Percentiles rank a stretch among this genome's conserved stretches.
These are phyloP conservation scores for Uria aalge DNA, from an alignment of 2,113 vertebrate species.

Conservation along the genomic window DNA sequence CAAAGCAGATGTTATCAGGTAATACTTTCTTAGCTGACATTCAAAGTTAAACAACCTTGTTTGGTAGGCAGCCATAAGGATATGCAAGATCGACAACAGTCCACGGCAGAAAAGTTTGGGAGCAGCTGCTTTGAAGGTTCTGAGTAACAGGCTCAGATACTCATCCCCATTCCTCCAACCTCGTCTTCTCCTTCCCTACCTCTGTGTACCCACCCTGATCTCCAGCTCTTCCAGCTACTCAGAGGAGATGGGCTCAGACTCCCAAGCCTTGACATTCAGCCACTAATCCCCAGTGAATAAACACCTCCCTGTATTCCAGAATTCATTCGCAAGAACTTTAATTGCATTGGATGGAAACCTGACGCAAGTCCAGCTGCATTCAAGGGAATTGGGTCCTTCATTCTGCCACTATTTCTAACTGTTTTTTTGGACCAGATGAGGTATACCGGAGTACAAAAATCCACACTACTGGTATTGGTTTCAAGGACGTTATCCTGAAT, in stretches of 20 bases:
- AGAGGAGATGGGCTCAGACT: neutral
- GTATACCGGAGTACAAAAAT: neutral
- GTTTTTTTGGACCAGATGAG: neutral
- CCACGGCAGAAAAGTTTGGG: neutral
- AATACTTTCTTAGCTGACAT: neutral
- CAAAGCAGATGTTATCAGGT: neutral
- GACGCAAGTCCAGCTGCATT: neutral
- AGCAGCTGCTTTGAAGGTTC: neutral
- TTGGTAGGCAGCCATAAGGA: neutral
- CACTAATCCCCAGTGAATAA: neutral
- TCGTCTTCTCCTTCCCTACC: neutral
- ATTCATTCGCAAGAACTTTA: neutral
- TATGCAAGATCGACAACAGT: fast-evolving
- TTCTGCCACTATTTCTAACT: neutral
- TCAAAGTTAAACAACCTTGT: neutral
- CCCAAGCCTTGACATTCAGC: neutral
- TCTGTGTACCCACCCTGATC: neutral
- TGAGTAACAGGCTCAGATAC: neutral
- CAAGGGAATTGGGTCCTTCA: neutral
- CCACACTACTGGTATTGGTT: neutral
- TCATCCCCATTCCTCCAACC: neutral
- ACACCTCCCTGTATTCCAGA: neutral
- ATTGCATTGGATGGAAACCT: neutral
- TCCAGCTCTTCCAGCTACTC: neutral
- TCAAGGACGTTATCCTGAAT: neutral